Evolutionary conservation across 1,140 invertebrate species (phyloP), one percentile per base, ranked within the genome.

Genomic region (Zaprionus vittiger): DNA sequence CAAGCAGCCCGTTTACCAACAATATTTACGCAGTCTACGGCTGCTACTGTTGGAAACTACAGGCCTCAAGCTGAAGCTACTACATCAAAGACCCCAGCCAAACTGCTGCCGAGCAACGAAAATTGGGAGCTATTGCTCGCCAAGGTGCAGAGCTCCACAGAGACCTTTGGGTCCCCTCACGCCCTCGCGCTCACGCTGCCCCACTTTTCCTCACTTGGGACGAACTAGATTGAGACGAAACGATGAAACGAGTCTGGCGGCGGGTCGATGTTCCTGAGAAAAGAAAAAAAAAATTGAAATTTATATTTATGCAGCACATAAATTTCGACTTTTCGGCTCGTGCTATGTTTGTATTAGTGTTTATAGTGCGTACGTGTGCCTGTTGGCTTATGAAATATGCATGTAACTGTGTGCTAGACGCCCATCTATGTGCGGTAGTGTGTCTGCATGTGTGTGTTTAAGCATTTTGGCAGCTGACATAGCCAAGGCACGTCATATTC

Each of bases 271-370:
- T 57, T 26, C 65, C 59, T 37, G n/a, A 31, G 37, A 2, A 28
- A 14, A 38, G 22, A 44, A 37, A 65, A 59, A 67, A 75, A 76
- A 81, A 90, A 89, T 84, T 84, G 84, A 89, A 89, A 89, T 89
- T 89, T 89, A 89, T 89, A 89, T 87, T 83, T 89, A 89, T 86
- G 85, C 84, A 89, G 78, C 84, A 86, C 81, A 89, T 89, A 89
- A 81, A 89, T 89, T 89, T 84, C 73, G 84, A 77, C 84, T 89
- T 89, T 81, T 89, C 69, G 81, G 78, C 84, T 79, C 44, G 77
- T 62, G 47, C 66, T 49, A 68, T 60, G 63, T 66, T 47, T 74
- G 70, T 78, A 57, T 67, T 81, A 85, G 79, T 79, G 82, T 73
- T 79, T 85, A 85, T 77, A 77, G 75, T 73, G 71, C 62, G 70